Conservation (phyloP, 35 echinoderm and acorn worm genomes). For the Anneissia japonica region DNA sequence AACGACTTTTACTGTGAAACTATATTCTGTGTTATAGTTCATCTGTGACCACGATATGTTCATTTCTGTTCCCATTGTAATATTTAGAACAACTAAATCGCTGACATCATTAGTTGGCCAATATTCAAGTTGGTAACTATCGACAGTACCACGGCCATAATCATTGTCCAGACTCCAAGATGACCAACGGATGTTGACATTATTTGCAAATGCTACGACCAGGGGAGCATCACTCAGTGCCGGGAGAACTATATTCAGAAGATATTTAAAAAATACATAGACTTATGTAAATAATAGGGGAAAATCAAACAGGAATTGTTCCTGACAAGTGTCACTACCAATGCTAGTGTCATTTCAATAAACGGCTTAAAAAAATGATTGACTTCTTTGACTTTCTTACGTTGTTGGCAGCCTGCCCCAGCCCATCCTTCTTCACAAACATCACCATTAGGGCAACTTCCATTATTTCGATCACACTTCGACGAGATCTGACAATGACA, state of each 20-base stretch:
- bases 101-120: not conserved
- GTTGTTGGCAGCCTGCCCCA: not conserved
- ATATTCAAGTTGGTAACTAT: not conserved
- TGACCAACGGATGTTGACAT: not conserved
- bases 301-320: no score
- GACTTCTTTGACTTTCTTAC: no score
- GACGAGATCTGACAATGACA: not conserved
- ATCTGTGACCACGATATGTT: not conserved
- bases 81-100: not conserved
- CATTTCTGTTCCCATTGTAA: not conserved
- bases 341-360: no score
- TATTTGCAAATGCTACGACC: not conserved
- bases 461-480: not conserved
- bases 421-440: not conserved
- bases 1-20: not conserved
- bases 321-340: no score
- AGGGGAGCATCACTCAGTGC: not conserved
- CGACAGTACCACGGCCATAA: not conserved
- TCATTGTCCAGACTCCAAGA: not conserved
- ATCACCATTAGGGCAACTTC: not conserved
- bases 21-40: not conserved
- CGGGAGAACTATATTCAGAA: not conserved
- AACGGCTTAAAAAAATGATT: no score
- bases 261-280: not conserved
- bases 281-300: no score